phyloP scores from a whole-genome alignment of 2,113 vertebrate genomes.

The Silurus meridionalis region DNA sequence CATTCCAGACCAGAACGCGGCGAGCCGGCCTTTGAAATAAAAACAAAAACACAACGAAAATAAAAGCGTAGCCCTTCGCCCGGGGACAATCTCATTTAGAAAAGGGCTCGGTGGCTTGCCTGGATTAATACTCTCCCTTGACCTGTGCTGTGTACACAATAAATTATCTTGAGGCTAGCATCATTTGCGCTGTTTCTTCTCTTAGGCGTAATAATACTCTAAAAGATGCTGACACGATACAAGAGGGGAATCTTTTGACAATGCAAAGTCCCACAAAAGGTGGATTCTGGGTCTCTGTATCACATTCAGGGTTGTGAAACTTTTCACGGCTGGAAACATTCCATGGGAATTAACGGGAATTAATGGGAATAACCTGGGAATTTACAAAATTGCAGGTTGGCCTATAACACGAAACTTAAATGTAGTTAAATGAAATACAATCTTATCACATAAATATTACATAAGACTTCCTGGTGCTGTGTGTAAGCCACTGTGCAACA shows the following conservation, averaged over 20 bases:
- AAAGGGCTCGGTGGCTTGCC: slow-evolving; percentile 37
- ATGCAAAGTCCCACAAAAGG: slow-evolving; percentile 25
- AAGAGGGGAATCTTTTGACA: slow-evolving; percentile 35
- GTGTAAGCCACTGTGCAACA: too few species aligned
- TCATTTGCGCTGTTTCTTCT: slow-evolving; percentile 2
- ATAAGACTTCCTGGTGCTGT: too few species aligned
- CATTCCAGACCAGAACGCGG: slow-evolving; percentile 13
- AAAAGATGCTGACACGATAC: slow-evolving; percentile 10
- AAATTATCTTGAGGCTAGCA: slow-evolving; percentile 25
- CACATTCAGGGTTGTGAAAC: too few species aligned
- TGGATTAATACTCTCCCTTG: slow-evolving; percentile 45
- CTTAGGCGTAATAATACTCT: slow-evolving; percentile 6
- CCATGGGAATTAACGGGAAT: too few species aligned
- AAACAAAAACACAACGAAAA: slow-evolving; percentile 33
- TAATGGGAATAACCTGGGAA: too few species aligned
- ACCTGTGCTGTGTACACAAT: slow-evolving; percentile 42
- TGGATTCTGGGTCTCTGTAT: slow-evolving; percentile 20
- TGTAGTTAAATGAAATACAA: too few species aligned
- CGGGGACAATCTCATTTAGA: slow-evolving; percentile 46
- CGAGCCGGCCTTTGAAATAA: slow-evolving; percentile 20
- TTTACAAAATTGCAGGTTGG: too few species aligned
- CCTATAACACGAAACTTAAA: too few species aligned
- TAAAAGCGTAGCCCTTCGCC: slow-evolving; percentile 30
- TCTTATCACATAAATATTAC: too few species aligned
- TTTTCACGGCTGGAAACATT: too few species aligned